Evolutionary conservation across 2,113 vertebrate species (phyloP).

Genomic region (Amazona vittata): DNA sequence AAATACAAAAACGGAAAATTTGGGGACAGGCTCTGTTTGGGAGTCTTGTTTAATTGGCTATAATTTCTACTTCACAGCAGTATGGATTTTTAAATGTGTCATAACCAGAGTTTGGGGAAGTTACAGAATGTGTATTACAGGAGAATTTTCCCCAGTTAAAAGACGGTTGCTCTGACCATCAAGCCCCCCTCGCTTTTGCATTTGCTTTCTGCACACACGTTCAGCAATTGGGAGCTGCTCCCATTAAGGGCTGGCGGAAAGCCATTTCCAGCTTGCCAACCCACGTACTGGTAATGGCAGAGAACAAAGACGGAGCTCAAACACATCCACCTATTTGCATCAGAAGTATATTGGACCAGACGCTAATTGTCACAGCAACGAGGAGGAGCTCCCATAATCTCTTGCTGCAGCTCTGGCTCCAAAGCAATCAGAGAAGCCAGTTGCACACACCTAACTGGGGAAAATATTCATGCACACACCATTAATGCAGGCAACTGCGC

Average conservation of each 20-base stretch:
- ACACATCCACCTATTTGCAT: not conserved
- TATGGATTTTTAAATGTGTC: conserved; percentile 47
- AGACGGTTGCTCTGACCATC: conserved; percentile 22
- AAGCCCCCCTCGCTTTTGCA: not conserved
- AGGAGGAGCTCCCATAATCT: not conserved
- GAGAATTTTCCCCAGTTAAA: conserved; percentile 36
- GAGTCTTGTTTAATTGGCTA: conserved; percentile 62
- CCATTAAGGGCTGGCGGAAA: conserved; percentile 25
- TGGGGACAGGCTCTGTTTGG: conserved; percentile 60
- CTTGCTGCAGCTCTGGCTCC: not conserved
- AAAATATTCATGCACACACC: not conserved
- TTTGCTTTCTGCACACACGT: conserved; percentile 21
- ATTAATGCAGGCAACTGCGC: not conserved
- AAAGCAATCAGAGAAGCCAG: not conserved
- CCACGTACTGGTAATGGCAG: not conserved
- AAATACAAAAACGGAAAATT: conserved; percentile 63
- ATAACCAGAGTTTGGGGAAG: conserved; percentile 51
- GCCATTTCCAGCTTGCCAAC: conserved; percentile 54
- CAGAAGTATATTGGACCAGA: not conserved
- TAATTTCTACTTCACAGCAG: conserved; percentile 60
- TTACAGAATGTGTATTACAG: conserved; percentile 4
- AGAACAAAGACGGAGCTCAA: conserved; percentile 48
- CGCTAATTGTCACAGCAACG: not conserved
- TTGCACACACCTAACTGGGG: not conserved
- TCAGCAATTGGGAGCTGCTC: conserved; percentile 45